These are phyloP conservation scores for Phymanthus crucifer DNA, from an alignment of 92 coral and sea anemone species.

Conservation along the genomic window DNA sequence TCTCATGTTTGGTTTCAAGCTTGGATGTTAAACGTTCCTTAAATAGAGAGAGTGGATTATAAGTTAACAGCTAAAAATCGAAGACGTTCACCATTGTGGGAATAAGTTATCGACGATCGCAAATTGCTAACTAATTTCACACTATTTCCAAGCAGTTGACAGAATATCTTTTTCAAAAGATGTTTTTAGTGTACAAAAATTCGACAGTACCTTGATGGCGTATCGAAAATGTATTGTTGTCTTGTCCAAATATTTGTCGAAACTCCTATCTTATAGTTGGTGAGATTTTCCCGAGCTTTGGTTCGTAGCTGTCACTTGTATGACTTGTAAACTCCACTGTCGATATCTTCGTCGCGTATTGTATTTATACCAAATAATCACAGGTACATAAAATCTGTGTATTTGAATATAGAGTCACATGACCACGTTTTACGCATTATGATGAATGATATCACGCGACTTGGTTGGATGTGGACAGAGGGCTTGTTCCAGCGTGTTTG, in stretches of 20 bases:
- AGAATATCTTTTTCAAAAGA: too few relatives aligned
- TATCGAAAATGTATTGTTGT: not conserved
- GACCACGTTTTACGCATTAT: slow-evolving; percentile 14
- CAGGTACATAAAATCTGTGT: not conserved
- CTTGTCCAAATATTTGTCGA: not conserved
- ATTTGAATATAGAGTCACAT: not conserved
- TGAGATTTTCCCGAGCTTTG: not conserved
- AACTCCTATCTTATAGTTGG: not conserved
- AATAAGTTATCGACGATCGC: too few relatives aligned
- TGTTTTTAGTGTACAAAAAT: too few relatives aligned
- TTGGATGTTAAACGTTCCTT: not conserved
- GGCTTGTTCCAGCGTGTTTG: slow-evolving; percentile 10
- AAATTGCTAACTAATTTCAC: too few relatives aligned
- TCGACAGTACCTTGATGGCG: not conserved
- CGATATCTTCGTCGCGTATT: not conserved
- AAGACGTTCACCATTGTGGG: not conserved
- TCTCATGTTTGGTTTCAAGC: not conserved
- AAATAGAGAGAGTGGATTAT: not conserved
- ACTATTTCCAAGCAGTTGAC: too few relatives aligned
- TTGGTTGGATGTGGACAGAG: not conserved
- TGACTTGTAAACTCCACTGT: not conserved
- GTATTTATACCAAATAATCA: not conserved
- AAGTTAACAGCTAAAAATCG: not conserved
- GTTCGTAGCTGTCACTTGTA: not conserved
- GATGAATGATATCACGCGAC: slow-evolving; percentile 1